phyloP scores from a whole-genome alignment of 2,888 invertebrate species.

The Drosophila tripunctata region DNA sequence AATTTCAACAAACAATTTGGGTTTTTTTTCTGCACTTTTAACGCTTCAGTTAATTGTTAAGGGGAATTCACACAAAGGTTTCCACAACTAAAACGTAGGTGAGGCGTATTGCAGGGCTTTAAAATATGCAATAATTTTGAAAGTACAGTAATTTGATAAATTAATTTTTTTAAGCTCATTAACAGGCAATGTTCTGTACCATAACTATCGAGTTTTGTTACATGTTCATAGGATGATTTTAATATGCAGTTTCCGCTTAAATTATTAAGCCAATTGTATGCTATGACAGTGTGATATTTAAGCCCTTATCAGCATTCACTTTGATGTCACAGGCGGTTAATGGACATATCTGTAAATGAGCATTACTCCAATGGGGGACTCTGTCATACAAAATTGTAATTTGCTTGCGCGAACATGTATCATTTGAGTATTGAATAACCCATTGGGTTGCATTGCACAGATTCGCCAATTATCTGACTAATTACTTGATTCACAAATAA shows the following conservation, averaged over 20 bases:
- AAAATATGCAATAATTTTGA: too few species aligned
- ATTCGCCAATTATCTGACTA: conserved; percentile 30
- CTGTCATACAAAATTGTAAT: background rate
- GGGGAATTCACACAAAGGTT: background rate
- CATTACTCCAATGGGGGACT: too few species aligned
- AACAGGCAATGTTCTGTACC: too few species aligned
- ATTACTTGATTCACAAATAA: conserved; percentile 22
- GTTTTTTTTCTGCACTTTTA: background rate
- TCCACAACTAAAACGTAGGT: too few species aligned
- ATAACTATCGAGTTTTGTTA: too few species aligned
- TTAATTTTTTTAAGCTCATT: too few species aligned
- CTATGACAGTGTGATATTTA: background rate
- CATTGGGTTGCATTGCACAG: background rate
- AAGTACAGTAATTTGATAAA: too few species aligned
- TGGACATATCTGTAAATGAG: too few species aligned
- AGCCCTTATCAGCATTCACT: conserved; percentile 23
- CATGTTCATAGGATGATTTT: too few species aligned
- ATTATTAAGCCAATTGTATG: background rate
- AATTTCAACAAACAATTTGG: conserved; percentile 9
- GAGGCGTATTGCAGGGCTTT: too few species aligned
- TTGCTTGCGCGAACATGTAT: background rate
- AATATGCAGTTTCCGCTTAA: too few species aligned
- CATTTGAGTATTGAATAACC: background rate
- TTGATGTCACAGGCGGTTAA: conserved; percentile 51
- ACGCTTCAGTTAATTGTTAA: conserved; percentile 19